Base-by-base conservation (phyloP, 1,140 invertebrate genomes). In the Drosophila prosaltans region DNA sequence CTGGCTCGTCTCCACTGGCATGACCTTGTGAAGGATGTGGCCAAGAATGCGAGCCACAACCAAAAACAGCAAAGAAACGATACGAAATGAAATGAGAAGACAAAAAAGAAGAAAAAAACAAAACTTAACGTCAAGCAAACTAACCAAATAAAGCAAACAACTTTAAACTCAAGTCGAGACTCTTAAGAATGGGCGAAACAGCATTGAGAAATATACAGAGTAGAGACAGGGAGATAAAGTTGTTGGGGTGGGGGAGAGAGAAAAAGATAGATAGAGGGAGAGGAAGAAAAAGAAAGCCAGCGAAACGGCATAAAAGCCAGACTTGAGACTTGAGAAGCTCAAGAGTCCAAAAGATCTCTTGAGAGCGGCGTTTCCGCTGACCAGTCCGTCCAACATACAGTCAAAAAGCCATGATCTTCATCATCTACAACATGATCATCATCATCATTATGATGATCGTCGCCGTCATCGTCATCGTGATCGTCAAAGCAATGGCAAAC, bases 21-120 rank as follows among this genome's bases (percentile, higher is more conserved):
- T 88, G 84, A 88, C 84, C 84, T 88, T 88, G 84, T 88, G 84
- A 89, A 88, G 84, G 84, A 88, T 88, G 84, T 77, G 85, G 76
- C 83, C 85, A 86, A 88, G 84, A 89, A 86, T 86, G 83, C 59
- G 74, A 78, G 67, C 66, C 60, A 83, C 67, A 71, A 69, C 77
- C 77, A 79, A 80, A 79, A 79, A 73, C 74, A 66, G 45, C 21
- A 51, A 51, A 26, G 45, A 51, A 51, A 78, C 57, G 45, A 70
- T 39, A 62, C 39, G 59, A 65, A 74, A 75, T 68, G 61, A 40
- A 60, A 60, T 24, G 58, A 67, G 61, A 74, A 65, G 55, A 59
- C 74, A 62, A 43, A 43, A 5, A 43, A 43, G 5, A 51, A 26
- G 55, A 62, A 67, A 65, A 51, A 72, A 75, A 72, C 62, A 75